These are phyloP conservation scores for Liodrosophila aerea DNA, from an alignment of 2,888 invertebrate genomes.

Conservation along the genomic window DNA sequence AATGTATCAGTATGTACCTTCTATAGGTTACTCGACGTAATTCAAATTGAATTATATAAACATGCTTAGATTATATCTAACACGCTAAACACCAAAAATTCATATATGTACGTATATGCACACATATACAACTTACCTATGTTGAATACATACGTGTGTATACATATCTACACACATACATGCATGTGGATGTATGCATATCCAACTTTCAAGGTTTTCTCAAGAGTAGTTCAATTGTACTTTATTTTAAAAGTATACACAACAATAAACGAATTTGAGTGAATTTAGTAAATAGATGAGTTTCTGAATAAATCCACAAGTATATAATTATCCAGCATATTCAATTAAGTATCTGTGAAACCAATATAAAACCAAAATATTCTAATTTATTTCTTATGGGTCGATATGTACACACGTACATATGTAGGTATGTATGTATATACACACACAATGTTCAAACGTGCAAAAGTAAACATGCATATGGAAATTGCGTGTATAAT, in stretches of 20 bases:
- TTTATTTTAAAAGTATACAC: too few species aligned
- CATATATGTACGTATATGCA: not conserved
- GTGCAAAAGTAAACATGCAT: too few species aligned
- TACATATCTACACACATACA: constrained; percentile 1
- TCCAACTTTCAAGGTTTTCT: constrained; percentile 53
- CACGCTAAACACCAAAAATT: constrained; percentile 3
- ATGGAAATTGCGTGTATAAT: too few species aligned
- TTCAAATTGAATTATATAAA: constrained; percentile 31
- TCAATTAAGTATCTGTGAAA: too few species aligned
- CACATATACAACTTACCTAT: not conserved
- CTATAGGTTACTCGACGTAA: not conserved
- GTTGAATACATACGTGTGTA: not conserved
- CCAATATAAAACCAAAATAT: too few species aligned
- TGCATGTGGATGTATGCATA: constrained; percentile 14
- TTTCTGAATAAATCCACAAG: not conserved
- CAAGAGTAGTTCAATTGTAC: constrained; percentile 36
- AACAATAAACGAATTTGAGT: too few species aligned
- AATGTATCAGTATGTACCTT: too few species aligned
- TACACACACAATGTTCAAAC: too few species aligned
- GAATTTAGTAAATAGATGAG: too few species aligned
- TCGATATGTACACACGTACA: too few species aligned
- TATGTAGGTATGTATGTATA: too few species aligned
- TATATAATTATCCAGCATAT: not conserved
- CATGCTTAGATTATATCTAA: constrained; percentile 7
- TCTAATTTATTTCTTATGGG: too few species aligned